Evolutionary conservation across 2,797 vertebrate genomes (phyloP).

Genomic region (Pipistrellus pygmaeus): DNA sequence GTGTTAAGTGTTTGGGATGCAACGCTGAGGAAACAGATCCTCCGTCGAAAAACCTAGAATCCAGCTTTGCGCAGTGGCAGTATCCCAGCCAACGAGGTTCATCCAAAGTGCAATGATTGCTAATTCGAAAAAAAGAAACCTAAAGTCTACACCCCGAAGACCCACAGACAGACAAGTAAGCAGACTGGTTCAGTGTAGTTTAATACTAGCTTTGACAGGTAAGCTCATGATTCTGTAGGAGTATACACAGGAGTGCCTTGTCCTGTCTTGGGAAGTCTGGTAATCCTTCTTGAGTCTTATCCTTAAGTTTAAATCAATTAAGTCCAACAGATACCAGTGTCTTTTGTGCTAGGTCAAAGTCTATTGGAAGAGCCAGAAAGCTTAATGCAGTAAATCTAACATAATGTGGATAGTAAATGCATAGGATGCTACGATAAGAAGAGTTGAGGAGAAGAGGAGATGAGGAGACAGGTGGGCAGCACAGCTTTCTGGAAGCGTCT

Average conservation of each 20-base stretch:
- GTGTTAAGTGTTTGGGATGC: constrained; percentile 5
- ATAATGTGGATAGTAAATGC: not conserved
- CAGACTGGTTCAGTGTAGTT: not conserved
- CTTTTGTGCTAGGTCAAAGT: constrained; percentile 37
- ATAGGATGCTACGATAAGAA: not conserved
- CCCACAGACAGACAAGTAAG: not conserved
- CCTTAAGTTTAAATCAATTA: constrained; percentile 38
- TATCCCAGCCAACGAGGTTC: not conserved
- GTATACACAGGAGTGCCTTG: not conserved
- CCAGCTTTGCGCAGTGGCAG: not conserved
- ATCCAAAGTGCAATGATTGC: not conserved
- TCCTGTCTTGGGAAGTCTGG: not conserved
- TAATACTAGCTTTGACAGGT: constrained; percentile 10
- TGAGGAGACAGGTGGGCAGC: not conserved
- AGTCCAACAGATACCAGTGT: not conserved
- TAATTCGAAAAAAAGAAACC: not conserved
- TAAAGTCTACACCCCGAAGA: not conserved
- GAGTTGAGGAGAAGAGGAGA: not conserved
- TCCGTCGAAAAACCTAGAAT: constrained; percentile 25
- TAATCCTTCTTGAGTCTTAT: constrained; percentile 9
- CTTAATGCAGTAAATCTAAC: not conserved
- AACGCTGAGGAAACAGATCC: not conserved
- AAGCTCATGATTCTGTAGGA: not conserved
- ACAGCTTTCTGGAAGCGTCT: constrained; percentile 31
- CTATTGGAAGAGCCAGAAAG: constrained; percentile 26